Evolutionary conservation across 2,113 vertebrate species (phyloP), one percentile per base, ranked within the genome.

Genomic region (Apeltes quadracus): DNA sequence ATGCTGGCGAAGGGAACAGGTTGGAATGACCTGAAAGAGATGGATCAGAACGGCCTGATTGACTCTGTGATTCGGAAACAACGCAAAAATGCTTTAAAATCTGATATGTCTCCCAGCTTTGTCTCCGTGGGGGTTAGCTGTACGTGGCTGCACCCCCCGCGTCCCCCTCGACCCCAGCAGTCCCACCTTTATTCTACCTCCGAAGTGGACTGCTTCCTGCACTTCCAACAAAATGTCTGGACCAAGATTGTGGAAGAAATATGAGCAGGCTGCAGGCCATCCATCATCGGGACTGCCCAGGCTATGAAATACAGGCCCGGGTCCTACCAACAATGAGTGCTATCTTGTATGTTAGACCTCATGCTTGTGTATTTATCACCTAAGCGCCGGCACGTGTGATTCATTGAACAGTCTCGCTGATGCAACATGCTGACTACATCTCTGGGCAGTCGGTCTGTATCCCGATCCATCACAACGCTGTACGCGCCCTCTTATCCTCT

Each of bases 301-400:
- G 79, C 79, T 77, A 80, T 93, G 88, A 91, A 92, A 91, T 90
- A 88, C 89, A 89, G 82, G 87, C 84, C 43, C 22, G 79, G 22
- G 78, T 78, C 81, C 78, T 59, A 86, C 86, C 87, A 84, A 91
- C 91, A 91, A 88, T 87, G 89, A 86, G 82, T 75, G 82, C 91
- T 90, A 92, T 91, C 91, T 92, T 88, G 84, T 91, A 91, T 86
- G 89, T 92, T 88, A 86, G 87, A 84, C 89, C 89, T 88, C 86
- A 85, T 81, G 89, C 88, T 84, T 72, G 90, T 89, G 87, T 90
- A 93, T 94, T 94, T 91, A 93, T 94, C 92, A 92, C 87, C 87
- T 83, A 82, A 89, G 78, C 75, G 73, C 83, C 89, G 85, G 77
- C 81, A 83, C 66, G 78, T 66, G 82, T 91, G 90, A 94, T 93